Base-by-base conservation (phyloP, 2,113 vertebrate genomes). In the Ariopsis seemanni region DNA sequence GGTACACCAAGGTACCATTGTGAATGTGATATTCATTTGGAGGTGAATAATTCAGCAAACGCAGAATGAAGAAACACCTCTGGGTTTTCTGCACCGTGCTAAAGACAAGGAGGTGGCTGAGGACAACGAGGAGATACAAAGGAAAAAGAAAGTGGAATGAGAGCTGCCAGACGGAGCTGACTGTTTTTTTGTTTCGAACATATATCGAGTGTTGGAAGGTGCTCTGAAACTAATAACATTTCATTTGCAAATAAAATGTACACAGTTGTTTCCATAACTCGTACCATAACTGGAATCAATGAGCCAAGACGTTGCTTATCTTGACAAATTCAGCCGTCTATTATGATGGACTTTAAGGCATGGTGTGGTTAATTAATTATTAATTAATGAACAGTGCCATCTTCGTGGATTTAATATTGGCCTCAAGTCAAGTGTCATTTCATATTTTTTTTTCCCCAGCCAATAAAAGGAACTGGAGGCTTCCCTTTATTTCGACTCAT, bases 21-120 rank as follows among this genome's bases (percentile, higher is more conserved):
- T 86, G 88, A 75, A 89, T 90, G 72, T 84, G 30, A 88, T 87
- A 78, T 86, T 83, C 87, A 81, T 84, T 85, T 71, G 53, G 90
- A 77, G 53, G 57, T 87, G 78, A 90, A 91, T 91, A 89, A 89
- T 91, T 90, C 74, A 91, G 86, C 48, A 82, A 89, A 88, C 63
- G 5, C 42, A 55, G 79, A 87, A 82, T 25, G 30, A 82, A 62
- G n/a, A 30, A 62, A 77, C 48, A 89, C 84, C 63, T 83, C 85
- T 84, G 86, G 82, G 88, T n/a, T 82, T 89, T 89, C 53, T 62
- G 83, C 57, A 34, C 10, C 1, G 10, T 62, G 15, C 30, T 82
- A 60, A 85, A 88, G 86, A 79, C 81, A 86, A 82, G 30, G 55
- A 74, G 57, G 82, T 77, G 74, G 63, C 75, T n/a, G 57, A 79